Evolutionary conservation across 2,113 vertebrate genomes (phyloP).

Genomic region (Bubo scandiacus): DNA sequence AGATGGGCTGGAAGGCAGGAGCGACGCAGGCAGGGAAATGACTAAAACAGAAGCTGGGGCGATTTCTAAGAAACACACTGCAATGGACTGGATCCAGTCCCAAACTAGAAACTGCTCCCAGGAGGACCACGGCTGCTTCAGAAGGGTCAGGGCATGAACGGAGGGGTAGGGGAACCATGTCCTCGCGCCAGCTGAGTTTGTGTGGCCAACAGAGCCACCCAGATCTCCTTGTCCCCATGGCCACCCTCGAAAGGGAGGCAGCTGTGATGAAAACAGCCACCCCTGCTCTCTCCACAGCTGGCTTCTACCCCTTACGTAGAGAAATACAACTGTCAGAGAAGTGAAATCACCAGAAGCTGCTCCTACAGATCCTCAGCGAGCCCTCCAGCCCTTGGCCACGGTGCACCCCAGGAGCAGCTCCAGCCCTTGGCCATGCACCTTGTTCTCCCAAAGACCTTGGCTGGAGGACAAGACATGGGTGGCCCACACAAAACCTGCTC

Average conservation of each 20-base stretch:
- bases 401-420: background rate
- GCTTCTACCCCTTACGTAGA: rapidly evolving
- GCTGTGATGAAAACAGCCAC: background rate
- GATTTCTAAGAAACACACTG: background rate
- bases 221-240: background rate
- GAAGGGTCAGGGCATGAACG: background rate
- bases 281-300: background rate
- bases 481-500: background rate
- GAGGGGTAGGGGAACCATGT: background rate
- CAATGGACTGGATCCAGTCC: background rate
- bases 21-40: rapidly evolving
- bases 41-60: background rate
- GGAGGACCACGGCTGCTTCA: background rate
- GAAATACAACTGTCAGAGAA: background rate
- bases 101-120: background rate
- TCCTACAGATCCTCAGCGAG: rapidly evolving
- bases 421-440: background rate
- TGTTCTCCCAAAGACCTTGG: background rate
- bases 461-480: background rate
- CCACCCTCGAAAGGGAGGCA: background rate
- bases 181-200: rapidly evolving
- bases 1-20: background rate
- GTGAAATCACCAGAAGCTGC: background rate
- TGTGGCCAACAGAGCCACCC: rapidly evolving
- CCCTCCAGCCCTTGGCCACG: background rate